These are phyloP conservation scores for Episyrphus balteatus DNA, from an alignment of 1,140 invertebrate species.

Conservation along the genomic window DNA sequence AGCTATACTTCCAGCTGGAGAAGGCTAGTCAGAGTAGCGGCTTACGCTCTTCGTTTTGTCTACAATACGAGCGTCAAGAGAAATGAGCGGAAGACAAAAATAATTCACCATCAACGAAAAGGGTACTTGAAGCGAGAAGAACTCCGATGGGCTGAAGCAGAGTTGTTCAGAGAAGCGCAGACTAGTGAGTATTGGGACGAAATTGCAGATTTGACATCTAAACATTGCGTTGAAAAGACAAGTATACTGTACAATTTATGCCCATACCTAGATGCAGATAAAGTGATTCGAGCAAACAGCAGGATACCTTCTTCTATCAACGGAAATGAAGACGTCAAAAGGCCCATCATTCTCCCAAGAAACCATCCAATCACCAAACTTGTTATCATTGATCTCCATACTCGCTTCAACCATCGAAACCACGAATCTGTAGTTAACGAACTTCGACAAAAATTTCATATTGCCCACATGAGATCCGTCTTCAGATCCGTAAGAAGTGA, in stretches of 20 bases:
- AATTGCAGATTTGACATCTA: not conserved
- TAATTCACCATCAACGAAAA: not conserved
- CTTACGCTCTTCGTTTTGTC: not conserved
- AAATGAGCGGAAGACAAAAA: not conserved
- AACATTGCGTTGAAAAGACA: not conserved
- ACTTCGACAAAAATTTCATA: slow-evolving; percentile 5
- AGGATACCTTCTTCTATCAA: not conserved
- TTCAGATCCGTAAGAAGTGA: not conserved
- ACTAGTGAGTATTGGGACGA: not conserved
- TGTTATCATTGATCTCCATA: slow-evolving; percentile 1
- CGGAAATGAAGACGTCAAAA: not conserved
- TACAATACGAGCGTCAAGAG: not conserved
- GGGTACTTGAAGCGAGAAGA: not conserved
- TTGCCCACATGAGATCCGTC: not conserved
- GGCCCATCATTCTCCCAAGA: not conserved
- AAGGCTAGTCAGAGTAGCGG: not conserved
- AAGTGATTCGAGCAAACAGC: not conserved
- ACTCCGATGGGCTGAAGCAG: not conserved
- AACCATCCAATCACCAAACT: not conserved
- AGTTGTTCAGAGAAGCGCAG: not conserved
- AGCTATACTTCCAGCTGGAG: not conserved
- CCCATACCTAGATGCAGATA: not conserved
- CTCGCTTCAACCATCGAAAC: not conserved
- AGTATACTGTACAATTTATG: not conserved
- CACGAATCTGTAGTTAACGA: slow-evolving; percentile 10